Conservation (phyloP, 2,113 vertebrate species). For the Hippopotamus amphibius region DNA sequence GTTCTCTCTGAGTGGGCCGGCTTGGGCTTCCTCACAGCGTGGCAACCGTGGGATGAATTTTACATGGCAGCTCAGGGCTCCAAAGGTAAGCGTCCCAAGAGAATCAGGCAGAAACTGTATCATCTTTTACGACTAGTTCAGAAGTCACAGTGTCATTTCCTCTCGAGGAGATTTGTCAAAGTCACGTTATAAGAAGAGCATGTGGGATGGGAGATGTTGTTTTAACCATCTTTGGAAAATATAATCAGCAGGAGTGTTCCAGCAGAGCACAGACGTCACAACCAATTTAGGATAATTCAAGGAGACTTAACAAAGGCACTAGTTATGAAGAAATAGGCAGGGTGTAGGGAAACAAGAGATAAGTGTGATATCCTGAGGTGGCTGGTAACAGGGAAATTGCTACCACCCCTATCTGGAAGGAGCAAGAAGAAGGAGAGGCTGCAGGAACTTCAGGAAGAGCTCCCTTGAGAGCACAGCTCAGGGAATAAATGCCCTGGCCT, state of each 20-base stretch:
- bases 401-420: background rate
- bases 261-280: background rate
- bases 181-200: background rate
- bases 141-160: background rate
- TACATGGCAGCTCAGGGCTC: background rate
- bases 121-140: background rate
- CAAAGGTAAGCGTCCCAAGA: background rate
- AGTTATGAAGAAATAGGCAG: background rate
- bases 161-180: background rate
- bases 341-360: background rate
- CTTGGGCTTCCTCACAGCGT: conserved; percentile 1
- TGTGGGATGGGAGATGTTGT: background rate
- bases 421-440: background rate
- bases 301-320: background rate
- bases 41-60: background rate
- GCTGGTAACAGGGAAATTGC: background rate
- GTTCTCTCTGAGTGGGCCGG: background rate
- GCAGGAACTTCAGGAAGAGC: background rate
- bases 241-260: background rate
- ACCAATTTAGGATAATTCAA: background rate
- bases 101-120: background rate
- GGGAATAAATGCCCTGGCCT: background rate
- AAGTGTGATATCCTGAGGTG: background rate
- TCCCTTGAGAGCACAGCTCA: background rate
- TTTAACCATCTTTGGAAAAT: background rate